phyloP scores from a whole-genome alignment of 2,888 invertebrate genomes.

The Tinea trinotella region DNA sequence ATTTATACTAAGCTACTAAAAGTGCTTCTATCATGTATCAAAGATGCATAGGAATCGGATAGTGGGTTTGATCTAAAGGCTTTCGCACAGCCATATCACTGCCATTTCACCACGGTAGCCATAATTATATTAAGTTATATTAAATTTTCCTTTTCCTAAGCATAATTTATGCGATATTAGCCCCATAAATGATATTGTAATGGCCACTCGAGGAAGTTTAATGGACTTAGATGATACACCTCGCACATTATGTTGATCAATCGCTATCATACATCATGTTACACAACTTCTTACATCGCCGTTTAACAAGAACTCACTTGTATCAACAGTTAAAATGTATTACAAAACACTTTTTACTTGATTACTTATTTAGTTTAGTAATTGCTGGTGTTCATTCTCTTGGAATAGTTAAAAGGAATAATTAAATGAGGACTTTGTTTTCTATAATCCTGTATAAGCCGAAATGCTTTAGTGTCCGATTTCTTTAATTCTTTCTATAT shows the following conservation, averaged over 20 bases:
- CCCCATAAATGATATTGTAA: slow-evolving; percentile 9
- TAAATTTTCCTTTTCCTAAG: background rate
- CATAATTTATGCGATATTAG: background rate
- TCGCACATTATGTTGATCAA: slow-evolving; percentile 11
- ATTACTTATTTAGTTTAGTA: background rate
- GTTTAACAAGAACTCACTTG: background rate
- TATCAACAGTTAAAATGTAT: slow-evolving; percentile 4
- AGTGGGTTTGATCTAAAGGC: too few species aligned
- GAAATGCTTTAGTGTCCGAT: background rate
- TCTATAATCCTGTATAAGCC: background rate
- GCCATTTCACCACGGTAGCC: too few species aligned
- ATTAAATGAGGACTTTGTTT: too few species aligned
- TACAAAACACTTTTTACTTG: slow-evolving; percentile 3
- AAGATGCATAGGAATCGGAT: too few species aligned
- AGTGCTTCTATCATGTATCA: too few species aligned
- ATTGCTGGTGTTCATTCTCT: background rate
- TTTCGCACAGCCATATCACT: too few species aligned
- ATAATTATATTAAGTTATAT: too few species aligned
- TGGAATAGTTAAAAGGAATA: too few species aligned
- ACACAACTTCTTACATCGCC: background rate
- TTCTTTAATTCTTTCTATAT: background rate
- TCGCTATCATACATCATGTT: background rate
- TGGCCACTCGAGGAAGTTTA: slow-evolving; percentile 1
- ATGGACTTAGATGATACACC: slow-evolving; percentile 16
- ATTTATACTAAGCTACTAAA: too few species aligned